These are phyloP conservation scores for Coptodon bakossiorum DNA, from an alignment of 2,113 vertebrate species.

Conservation along the genomic window DNA sequence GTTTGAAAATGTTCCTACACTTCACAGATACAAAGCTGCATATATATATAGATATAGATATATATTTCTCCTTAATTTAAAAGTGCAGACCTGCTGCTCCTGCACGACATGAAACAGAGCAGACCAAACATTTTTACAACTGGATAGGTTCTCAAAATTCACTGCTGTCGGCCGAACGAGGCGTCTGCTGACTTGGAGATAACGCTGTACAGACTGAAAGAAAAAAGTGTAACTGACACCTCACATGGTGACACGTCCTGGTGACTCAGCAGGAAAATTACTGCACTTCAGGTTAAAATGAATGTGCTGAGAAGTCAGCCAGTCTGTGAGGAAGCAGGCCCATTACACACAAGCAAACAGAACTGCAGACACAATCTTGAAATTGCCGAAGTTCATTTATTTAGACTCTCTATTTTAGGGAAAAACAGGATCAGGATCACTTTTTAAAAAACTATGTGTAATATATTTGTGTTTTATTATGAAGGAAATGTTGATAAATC, in stretches of 20 bases:
- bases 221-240: not conserved
- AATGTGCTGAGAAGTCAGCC: not conserved
- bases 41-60: rapidly evolving
- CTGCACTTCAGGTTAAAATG: not conserved
- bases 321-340: not conserved
- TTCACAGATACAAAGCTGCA: not conserved
- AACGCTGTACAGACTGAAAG: not conserved
- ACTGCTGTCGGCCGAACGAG: not conserved
- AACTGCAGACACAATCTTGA: not conserved
- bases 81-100: not conserved
- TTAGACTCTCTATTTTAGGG: not conserved
- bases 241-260: not conserved
- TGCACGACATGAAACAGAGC: not conserved
- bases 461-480: not conserved
- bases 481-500: not conserved
- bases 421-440: not conserved
- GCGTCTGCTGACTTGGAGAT: not conserved
- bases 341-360: not conserved
- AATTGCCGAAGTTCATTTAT: not conserved
- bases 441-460: not conserved
- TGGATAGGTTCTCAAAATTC: not conserved
- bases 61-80: not conserved
- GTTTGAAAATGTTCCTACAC: not conserved
- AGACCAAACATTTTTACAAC: not conserved
- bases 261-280: slow-evolving; percentile 1